phyloP scores from a whole-genome alignment of 2,113 vertebrate genomes.

The Athene cunicularia region DNA sequence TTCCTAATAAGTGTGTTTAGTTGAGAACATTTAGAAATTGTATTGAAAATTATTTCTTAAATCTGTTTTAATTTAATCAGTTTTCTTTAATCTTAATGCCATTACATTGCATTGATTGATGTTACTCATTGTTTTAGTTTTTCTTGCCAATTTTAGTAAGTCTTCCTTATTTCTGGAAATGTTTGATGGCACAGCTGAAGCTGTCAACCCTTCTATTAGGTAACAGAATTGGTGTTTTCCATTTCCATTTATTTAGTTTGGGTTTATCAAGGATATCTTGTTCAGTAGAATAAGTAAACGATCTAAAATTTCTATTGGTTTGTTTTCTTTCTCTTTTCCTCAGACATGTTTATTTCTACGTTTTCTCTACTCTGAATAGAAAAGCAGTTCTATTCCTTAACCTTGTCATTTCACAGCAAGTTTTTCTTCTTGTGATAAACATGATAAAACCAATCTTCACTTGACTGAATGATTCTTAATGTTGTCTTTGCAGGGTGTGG shows the following conservation, averaged over 20 bases:
- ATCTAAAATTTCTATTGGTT: neutral
- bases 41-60: neutral
- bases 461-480: accelerated
- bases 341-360: neutral
- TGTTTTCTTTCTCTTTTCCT: neutral
- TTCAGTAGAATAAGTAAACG: neutral
- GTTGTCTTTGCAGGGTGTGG: conserved; percentile 82
- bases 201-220: neutral
- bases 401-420: neutral
- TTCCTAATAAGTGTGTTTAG: neutral
- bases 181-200: neutral
- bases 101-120: neutral
- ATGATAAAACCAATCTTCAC: accelerated
- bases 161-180: neutral
- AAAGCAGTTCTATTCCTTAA: neutral
- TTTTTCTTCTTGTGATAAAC: neutral
- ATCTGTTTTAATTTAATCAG: neutral
- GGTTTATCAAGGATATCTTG: neutral
- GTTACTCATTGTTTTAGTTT: neutral
- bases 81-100: neutral
- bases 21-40: neutral
- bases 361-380: neutral
- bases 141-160: neutral
- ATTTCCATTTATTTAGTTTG: neutral
- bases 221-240: accelerated